phyloP scores from a whole-genome alignment of 2,113 vertebrate genomes.

The Chaetodon auriga region DNA sequence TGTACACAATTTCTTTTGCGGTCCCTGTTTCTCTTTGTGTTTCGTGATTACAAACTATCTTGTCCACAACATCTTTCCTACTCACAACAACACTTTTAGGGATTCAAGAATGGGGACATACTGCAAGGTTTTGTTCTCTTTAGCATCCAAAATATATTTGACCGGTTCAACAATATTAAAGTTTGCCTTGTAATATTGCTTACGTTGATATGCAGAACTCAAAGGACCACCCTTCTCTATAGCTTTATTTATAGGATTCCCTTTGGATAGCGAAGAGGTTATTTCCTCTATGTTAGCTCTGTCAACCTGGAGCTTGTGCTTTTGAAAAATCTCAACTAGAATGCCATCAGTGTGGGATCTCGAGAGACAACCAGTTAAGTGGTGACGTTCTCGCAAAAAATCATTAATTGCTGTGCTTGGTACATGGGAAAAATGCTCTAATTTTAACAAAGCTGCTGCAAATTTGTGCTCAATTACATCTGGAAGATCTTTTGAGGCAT shows the following conservation, averaged over 20 bases:
- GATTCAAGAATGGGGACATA: constrained; percentile 11
- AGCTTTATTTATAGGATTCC: constrained; percentile 18
- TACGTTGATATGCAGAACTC: not conserved
- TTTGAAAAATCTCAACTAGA: constrained; percentile 11
- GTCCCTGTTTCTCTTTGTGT: constrained; percentile 8
- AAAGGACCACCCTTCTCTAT: constrained; percentile 19
- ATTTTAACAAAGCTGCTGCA: not conserved
- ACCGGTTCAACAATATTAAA: too few species aligned
- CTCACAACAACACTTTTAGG: not conserved
- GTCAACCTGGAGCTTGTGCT: constrained; percentile 18
- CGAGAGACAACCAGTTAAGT: constrained; percentile 5
- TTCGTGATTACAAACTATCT: constrained; percentile 3
- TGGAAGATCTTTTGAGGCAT: not conserved
- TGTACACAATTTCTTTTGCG: constrained; percentile 8
- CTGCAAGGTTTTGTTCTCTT: not conserved
- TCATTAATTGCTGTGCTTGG: not conserved
- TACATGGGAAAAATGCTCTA: not conserved
- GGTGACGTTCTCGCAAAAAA: constrained; percentile 14
- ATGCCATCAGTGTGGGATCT: not conserved
- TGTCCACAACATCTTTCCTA: constrained; percentile 13
- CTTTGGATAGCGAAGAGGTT: not conserved
- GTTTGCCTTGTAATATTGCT: too few species aligned
- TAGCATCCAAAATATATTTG: too few species aligned
- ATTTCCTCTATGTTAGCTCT: not conserved
- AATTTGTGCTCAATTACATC: not conserved